phyloP scores from a whole-genome alignment of 2,113 vertebrate genomes.

The Myiopsitta monachus region DNA sequence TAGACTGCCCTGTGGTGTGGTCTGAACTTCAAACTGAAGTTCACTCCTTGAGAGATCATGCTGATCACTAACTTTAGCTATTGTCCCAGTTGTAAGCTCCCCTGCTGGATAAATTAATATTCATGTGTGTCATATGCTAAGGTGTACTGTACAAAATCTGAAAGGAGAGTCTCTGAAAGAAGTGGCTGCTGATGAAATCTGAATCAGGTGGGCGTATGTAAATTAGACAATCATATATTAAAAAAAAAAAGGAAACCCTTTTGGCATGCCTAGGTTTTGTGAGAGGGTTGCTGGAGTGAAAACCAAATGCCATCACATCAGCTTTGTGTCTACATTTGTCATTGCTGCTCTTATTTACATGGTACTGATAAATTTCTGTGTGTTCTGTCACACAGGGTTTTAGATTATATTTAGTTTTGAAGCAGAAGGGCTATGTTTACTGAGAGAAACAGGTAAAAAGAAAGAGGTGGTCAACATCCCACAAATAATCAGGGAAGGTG shows the following conservation, averaged over 20 bases:
- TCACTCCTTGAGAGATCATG: accelerated
- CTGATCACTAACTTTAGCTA: background rate
- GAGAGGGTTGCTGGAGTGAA: background rate
- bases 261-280: background rate
- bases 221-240: background rate
- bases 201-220: background rate
- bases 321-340: background rate
- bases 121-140: background rate
- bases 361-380: background rate
- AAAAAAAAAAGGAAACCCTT: background rate
- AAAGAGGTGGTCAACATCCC: background rate
- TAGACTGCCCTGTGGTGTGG: background rate
- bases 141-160: background rate
- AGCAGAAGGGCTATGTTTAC: background rate
- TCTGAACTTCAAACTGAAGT: background rate
- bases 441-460: background rate
- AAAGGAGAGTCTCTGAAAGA: background rate
- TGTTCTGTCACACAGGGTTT: background rate
- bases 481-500: background rate
- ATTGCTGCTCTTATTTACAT: background rate
- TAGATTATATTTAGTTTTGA: background rate
- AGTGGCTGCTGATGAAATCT: background rate
- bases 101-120: background rate
- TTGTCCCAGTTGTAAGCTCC: background rate
- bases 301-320: background rate